These are phyloP conservation scores for Anguilla marmorata DNA, from an alignment of 2,797 vertebrate genomes.

Conservation along the genomic window DNA sequence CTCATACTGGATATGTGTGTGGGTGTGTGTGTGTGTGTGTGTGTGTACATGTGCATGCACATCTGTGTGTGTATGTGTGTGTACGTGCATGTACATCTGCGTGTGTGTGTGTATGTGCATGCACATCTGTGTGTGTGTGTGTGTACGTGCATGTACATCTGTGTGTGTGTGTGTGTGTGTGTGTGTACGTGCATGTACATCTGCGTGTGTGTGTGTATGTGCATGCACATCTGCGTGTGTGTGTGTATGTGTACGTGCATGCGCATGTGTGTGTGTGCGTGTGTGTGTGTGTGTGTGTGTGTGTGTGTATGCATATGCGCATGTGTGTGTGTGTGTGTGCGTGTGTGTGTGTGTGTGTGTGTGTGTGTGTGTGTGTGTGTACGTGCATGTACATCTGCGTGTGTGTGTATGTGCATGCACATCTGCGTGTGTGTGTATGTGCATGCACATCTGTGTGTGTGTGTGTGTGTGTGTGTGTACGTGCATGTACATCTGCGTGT, in stretches of 20 bases:
- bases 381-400: rapidly evolving
- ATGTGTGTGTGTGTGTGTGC: no score
- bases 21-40: background rate
- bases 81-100: background rate
- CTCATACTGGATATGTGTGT: no score
- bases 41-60: background rate
- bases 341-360: background rate
- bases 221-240: no score
- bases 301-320: background rate
- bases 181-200: background rate
- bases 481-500: background rate
- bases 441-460: no score
- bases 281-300: background rate
- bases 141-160: background rate
- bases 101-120: no score
- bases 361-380: background rate
- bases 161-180: background rate
- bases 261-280: background rate
- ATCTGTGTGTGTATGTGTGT: no score
- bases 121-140: no score
- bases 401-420: no score
- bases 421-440: no score
- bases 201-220: no score
- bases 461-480: background rate
- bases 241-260: background rate